phyloP scores from a whole-genome alignment of 2,888 invertebrate genomes.

The Aquatica leii region DNA sequence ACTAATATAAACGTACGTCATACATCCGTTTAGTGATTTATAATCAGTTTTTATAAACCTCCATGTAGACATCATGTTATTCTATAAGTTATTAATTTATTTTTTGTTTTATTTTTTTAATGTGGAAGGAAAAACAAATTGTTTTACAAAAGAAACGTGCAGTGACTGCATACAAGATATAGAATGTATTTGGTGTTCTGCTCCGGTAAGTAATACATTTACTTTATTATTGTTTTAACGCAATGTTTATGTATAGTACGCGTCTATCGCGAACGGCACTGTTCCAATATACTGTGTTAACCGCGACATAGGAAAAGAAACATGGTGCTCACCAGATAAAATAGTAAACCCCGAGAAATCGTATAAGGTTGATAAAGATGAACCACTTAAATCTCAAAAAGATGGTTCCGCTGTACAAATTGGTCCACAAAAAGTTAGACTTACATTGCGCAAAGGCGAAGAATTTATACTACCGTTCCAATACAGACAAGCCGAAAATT shows the following conservation, averaged over 20 bases:
- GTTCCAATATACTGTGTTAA: constrained; percentile 26
- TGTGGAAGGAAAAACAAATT: constrained; percentile 40
- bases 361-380: constrained; percentile 39
- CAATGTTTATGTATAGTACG: constrained; percentile 29
- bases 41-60: neutral
- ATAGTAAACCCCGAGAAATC: constrained; percentile 44
- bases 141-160: constrained; percentile 59
- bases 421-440: constrained; percentile 64
- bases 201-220: constrained; percentile 41
- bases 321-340: constrained; percentile 36
- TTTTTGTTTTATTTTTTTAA: constrained; percentile 14
- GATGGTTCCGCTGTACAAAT: constrained; percentile 60
- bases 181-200: constrained; percentile 63
- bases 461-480: constrained; percentile 59
- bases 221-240: too few species aligned
- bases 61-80: neutral
- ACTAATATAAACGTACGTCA: constrained; percentile 7
- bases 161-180: constrained; percentile 60
- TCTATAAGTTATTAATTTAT: neutral
- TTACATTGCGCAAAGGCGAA: constrained; percentile 64
- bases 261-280: constrained; percentile 19
- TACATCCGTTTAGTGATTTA: constrained; percentile 5
- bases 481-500: constrained; percentile 73
- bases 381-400: constrained; percentile 41
- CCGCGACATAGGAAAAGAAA: constrained; percentile 9